phyloP scores from a whole-genome alignment of 2,113 vertebrate genomes.

The Heterotilapia buettikoferi region DNA sequence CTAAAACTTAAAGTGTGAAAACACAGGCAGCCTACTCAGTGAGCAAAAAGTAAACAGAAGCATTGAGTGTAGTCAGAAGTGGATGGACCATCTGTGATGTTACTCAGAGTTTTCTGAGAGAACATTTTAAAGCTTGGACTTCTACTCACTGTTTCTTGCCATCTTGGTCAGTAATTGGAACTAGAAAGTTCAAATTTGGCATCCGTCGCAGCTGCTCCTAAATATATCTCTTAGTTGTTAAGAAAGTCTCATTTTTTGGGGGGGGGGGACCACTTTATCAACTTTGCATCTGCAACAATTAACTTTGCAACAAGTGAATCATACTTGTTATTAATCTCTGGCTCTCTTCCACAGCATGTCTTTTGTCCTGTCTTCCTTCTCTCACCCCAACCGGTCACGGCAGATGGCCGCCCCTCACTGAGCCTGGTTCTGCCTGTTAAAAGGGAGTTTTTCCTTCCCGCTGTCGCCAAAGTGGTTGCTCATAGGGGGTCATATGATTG shows the following conservation, averaged over 20 bases:
- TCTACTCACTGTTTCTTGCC: background rate
- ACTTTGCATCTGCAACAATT: background rate
- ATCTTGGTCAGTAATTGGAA: background rate
- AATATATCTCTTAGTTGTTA: background rate
- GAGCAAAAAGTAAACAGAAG: background rate
- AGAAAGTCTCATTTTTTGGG: accelerated
- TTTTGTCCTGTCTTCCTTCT: background rate
- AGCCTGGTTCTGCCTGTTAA: background rate
- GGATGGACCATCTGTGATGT: background rate
- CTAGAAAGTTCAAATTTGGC: background rate
- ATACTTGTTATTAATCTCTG: background rate
- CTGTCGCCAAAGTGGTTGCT: background rate
- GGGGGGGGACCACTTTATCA: background rate
- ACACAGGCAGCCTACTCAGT: background rate
- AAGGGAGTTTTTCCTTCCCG: background rate
- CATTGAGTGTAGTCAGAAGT: background rate
- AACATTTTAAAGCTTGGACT: background rate
- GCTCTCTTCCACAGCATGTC: background rate
- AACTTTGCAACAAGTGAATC: background rate
- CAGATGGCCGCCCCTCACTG: background rate
- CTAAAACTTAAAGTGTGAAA: background rate
- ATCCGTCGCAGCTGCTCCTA: background rate
- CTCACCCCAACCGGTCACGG: accelerated
- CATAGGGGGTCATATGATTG: background rate
- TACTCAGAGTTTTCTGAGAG: background rate